Evolutionary conservation across 2,888 invertebrate species (phyloP), one percentile per base, ranked within the genome.

Genomic region (Cancer borealis): DNA sequence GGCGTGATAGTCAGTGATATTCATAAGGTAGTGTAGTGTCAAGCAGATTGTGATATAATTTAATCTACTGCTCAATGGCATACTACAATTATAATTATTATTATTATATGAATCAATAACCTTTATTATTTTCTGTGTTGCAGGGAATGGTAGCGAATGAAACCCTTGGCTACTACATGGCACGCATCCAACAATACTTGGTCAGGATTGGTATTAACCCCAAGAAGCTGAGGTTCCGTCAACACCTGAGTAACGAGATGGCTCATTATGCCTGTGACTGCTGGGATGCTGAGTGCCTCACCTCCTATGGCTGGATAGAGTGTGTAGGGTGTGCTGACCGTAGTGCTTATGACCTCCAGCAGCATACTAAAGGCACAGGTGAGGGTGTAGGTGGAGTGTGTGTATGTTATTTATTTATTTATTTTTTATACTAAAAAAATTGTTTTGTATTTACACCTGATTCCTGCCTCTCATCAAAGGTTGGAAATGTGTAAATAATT

Each of bases 171-270:
- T 99, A 99, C 96, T 99, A 99, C 96, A 98, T 99, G 98, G 99
- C 98, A 0, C 97, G 99, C 96, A 99, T 99, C 96, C 98, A 99
- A 96, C 97, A 98, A 96, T 99, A 99, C 96, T 97, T 99, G 96
- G 96, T 98, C 89, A 98, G 98, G 96, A 96, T 99, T 95, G 99
- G 99, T 88, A 98, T 99, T 93, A 98, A 99, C 96, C 97, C 98
- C 0, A 97, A 97, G 91, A 98, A 98, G 96, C 97, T 99, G 93
- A 97, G 99, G 87, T 99, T 99, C 97, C 98, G 99, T 54, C 99
- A 99, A 96, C 99, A 99, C 96, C 98, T 99, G 98, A 97, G 98
- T 95, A 99, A 99, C 97, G 99, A 99, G 97, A 99, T 99, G 99
- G 99, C 99, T 96, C 99, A 99, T 97, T 99, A 99, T 97, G 99